Conservation (phyloP, 2,113 vertebrate genomes). For the Tringa solitaria region DNA sequence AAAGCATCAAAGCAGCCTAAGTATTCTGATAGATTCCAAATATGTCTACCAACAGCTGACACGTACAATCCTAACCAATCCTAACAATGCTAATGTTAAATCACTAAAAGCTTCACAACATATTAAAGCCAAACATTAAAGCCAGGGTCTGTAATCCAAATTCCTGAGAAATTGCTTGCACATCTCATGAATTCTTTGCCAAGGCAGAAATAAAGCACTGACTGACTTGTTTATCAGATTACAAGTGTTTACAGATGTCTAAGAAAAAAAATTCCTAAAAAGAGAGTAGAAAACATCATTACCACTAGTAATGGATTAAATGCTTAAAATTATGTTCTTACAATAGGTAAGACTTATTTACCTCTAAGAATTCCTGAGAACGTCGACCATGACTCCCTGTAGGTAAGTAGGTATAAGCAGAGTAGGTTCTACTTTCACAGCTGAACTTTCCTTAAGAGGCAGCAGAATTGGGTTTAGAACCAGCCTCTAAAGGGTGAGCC, state of each 20-base stretch:
- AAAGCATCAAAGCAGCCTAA: not conserved
- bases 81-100: not conserved
- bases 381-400: not conserved
- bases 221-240: not conserved
- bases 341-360: not conserved
- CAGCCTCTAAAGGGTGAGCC: not conserved
- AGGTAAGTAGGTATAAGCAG: not conserved
- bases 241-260: not conserved
- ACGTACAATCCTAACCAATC: rapidly evolving
- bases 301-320: not conserved
- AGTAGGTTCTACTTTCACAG: not conserved
- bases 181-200: not conserved
- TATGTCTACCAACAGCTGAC: not conserved
- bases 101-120: not conserved
- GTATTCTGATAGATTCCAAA: not conserved
- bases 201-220: not conserved
- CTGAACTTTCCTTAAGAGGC: not conserved
- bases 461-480: not conserved
- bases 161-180: not conserved
- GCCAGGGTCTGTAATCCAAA: not conserved
- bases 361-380: not conserved
- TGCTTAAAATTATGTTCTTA: not conserved
- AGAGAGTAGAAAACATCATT: not conserved
- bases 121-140: not conserved
- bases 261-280: not conserved